Evolutionary conservation across 2,888 invertebrate species (phyloP).

Genomic region (Agrotis ipsilon): DNA sequence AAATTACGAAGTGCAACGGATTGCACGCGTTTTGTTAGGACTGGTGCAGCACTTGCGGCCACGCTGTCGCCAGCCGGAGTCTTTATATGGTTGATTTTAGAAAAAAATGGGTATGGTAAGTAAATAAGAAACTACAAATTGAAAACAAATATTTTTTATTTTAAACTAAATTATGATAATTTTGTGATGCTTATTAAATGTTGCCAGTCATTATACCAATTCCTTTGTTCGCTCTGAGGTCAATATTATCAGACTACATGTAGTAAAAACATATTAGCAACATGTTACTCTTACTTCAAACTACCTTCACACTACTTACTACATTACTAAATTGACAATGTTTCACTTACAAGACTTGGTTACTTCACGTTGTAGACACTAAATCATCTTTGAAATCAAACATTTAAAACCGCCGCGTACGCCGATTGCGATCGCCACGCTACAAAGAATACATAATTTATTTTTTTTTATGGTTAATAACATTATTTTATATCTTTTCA

Average conservation of each 20-base stretch:
- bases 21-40: too few relatives aligned
- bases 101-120: constrained; percentile 1
- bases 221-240: constrained; percentile 62
- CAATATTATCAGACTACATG: constrained; percentile 54
- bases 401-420: constrained; percentile 57
- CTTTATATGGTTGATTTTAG: background rate
- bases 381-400: constrained; percentile 58
- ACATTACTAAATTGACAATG: constrained; percentile 60
- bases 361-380: constrained; percentile 33
- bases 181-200: constrained; percentile 86
- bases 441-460: constrained; percentile 75
- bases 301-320: constrained; percentile 52
- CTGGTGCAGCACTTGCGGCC: too few relatives aligned
- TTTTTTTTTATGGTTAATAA: constrained; percentile 81
- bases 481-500: constrained; percentile 79
- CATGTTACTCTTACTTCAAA: constrained; percentile 47
- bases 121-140: constrained; percentile 65
- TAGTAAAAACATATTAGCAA: constrained; percentile 50
- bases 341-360: constrained; percentile 48
- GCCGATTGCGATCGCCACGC: constrained; percentile 45
- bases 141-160: constrained; percentile 81
- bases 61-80: too few relatives aligned
- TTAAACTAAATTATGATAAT: constrained; percentile 80
- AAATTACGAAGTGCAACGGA: too few relatives aligned
- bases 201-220: constrained; percentile 76